Evolutionary conservation across 2,113 vertebrate genomes (phyloP), one percentile per base, ranked within the genome.

Genomic region (Odocoileus hemionus): DNA sequence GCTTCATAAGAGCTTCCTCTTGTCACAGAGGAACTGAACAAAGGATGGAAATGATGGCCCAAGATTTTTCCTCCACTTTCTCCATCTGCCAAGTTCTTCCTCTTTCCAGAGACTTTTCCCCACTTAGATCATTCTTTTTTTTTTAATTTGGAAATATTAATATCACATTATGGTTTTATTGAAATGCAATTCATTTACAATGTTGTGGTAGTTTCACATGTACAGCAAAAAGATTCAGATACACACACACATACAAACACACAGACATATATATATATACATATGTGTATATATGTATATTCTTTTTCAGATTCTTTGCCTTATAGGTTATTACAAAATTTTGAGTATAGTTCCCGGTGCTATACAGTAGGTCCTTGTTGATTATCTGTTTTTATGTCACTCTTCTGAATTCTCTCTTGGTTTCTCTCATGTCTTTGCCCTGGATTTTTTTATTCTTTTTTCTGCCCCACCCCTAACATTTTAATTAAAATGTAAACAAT

Each of bases 1-100:
- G 28, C 67, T 61, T n/a, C 21, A 23, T 54, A 36, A 47, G 89
- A 92, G 58, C 50, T 64, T 92, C 80, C 85, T 95, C 67, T 30
- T 19, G 57, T 45, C 45, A n/a, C 30, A 33, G 19, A 84, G 61
- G 55, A 91, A 91, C 50, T 39, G 19, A 67, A 82, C 3, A 6
- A 57, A 60, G 19, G 55, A 6, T 15, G 6, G 47, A 17, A n/a
- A 64, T 4, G 1, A n/a, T 1, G 30, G 12, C 54, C 45, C 1
- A 16, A 13, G 12, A 55, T 43, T 52, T 36, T 21, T 45, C 13
- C 16, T 23, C 36, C 3, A 10, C 25, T 7, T 17, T 55, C 6
- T 70, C 79, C 54, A 11, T 54, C 36, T 64, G 10, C 74, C 14
- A 9, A 21, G 26, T 61, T 82, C 17, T 10, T 55, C 33, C 60